Conservation (phyloP, 2,888 invertebrate species). For the Congeria kusceri region DNA sequence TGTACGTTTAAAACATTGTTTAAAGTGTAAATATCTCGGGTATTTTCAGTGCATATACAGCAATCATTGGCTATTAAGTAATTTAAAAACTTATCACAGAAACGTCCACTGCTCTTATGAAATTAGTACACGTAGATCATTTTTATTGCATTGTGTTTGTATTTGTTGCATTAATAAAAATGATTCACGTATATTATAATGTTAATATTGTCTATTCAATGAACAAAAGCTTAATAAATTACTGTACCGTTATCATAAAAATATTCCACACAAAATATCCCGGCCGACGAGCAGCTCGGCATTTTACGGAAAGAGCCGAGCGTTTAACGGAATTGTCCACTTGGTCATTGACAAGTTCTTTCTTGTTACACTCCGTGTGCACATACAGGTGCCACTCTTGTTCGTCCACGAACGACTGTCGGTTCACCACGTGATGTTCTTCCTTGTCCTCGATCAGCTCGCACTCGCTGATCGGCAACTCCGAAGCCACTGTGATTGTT, state of each 20-base stretch:
- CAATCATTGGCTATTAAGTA: no score
- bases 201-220: no score
- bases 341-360: conserved; percentile 82
- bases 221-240: no score
- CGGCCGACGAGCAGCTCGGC: conserved; percentile 83
- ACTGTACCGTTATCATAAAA: conserved; percentile 83
- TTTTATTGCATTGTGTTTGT: no score
- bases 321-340: conserved; percentile 82
- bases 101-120: no score
- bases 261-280: conserved; percentile 85
- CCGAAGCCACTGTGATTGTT: conserved; percentile 82
- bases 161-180: no score
- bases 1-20: no score
- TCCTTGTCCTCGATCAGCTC: conserved; percentile 80
- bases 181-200: no score
- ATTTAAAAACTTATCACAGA: no score
- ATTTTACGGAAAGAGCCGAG: conserved; percentile 83
- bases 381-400: conserved; percentile 84
- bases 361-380: conserved; percentile 81
- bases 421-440: conserved; percentile 81
- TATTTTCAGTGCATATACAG: no score
- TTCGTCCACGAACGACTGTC: conserved; percentile 83
- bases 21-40: no score
- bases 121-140: no score
- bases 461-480: conserved; percentile 78